Base-by-base conservation (phyloP, 2,113 vertebrate species). In the Cyphomyrus plagiostoma region DNA sequence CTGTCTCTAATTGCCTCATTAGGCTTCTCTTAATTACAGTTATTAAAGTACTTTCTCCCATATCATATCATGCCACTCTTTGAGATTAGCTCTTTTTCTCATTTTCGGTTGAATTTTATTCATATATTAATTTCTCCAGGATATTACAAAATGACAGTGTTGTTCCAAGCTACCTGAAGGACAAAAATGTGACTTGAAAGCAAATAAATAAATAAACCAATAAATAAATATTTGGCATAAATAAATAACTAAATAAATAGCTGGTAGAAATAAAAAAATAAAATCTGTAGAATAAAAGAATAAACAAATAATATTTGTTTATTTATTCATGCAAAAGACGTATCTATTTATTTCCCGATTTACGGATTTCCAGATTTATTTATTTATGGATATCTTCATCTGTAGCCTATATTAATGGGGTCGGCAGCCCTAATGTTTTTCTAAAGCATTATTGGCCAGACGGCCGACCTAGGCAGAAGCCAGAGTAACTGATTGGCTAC, bases 1-100 rank as follows among this genome's bases (percentile, higher is more conserved):
- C 93, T 94, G 93, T 92, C 92, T 93, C 89, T 95, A 95, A 96
- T 95, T 96, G 95, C 93, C 94, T 95, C 94, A 95, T 95, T 95
- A 95, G 92, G 93, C 92, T 93, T 94, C 92, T 94, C 90, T 92
- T 95, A 95, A 95, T 95, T 95, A 90, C 86, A 90, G 74, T 90
- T 90, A 95, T 95, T 94, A 94, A 94, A 94, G 92, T 93, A 91
- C 93, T 93, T 93, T 94, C 93, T 93, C 93, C 93, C 93, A 86
- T 90, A 87, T 91, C 93, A 95, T 94, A 93, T 94, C 93, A 91
- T 92, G 80, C 90, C 90, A 90, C n/a, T 90, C 88, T 90, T 89
- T 52, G 89, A 90, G 88, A 91, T 90, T 89, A 77, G 30, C 70
- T 62, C 3, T 45, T 90, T 92, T 91, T 92, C 91, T 93, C 89